Percentiles rank a stretch among this genome's conserved stretches.
phyloP scores from a whole-genome alignment of 2,113 vertebrate species.

The Chamaea fasciata region DNA sequence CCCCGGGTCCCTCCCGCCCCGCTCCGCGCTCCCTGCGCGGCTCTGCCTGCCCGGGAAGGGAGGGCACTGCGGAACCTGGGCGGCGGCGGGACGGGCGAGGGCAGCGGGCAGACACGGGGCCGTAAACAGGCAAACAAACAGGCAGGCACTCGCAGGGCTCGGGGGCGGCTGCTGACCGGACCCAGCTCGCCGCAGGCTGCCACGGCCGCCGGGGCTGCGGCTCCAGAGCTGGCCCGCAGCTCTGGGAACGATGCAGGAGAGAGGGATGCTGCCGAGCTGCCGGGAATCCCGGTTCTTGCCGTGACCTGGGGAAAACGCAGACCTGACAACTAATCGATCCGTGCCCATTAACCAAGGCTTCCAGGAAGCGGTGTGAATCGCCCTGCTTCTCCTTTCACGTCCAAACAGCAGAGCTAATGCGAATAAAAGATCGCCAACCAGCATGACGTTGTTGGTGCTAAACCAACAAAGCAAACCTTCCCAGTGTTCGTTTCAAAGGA shows the following conservation, averaged over 20 bases:
- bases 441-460: neutral
- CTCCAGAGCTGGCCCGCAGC: neutral
- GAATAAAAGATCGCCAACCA: neutral
- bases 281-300: neutral
- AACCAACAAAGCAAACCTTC: neutral
- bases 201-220: neutral
- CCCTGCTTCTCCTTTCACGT: neutral
- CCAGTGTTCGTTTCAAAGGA: neutral
- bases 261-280: neutral
- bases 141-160: no score
- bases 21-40: rapidly evolving
- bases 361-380: neutral
- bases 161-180: neutral
- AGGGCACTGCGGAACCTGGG: rapidly evolving
- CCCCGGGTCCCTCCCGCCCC: neutral
- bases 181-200: neutral
- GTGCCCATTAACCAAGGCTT: neutral
- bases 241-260: neutral
- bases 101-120: neutral
- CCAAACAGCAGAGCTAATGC: neutral
- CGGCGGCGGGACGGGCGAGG: neutral
- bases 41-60: rapidly evolving
- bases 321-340: slow-evolving; percentile 1
- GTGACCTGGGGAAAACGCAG: neutral
- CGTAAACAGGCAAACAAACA: neutral